Evolutionary conservation across 2,113 vertebrate genomes (phyloP).

Genomic region (Lepus americanus): DNA sequence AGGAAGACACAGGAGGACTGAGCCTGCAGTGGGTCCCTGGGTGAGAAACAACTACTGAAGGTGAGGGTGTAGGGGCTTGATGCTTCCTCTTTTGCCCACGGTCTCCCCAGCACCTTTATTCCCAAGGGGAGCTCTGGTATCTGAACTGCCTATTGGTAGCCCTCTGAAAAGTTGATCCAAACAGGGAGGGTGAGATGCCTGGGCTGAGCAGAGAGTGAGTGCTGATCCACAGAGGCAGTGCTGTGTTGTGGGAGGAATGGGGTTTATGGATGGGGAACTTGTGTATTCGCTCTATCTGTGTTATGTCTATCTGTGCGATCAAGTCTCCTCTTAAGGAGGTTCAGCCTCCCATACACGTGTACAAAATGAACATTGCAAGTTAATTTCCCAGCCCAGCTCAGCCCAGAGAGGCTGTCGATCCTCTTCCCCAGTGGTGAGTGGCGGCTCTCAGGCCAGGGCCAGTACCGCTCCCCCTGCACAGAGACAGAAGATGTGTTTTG

Average conservation of each 20-base stretch:
- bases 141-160: neutral
- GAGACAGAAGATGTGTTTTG: constrained; percentile 64
- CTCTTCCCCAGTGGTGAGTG: neutral
- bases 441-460: constrained; percentile 7
- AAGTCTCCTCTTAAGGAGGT: neutral
- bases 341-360: constrained; percentile 12
- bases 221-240: neutral
- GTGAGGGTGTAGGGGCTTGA: neutral
- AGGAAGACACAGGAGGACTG: neutral
- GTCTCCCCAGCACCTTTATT: neutral
- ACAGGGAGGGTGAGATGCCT: neutral
- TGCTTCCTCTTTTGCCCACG: neutral
- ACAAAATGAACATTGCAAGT: constrained; percentile 55
- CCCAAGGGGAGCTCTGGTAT: neutral
- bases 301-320: neutral
- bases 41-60: neutral
- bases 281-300: neutral
- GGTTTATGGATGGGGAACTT: neutral
- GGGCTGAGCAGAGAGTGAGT: neutral
- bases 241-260: neutral
- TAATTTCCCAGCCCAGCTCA: constrained; percentile 37
- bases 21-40: neutral
- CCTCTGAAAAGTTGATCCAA: neutral
- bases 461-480: neutral
- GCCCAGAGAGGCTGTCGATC: neutral